A percentile compares a stretch with the other conserved stretches of the same genome.
Evolutionary conservation across 2,797 vertebrate genomes (phyloP).

Genomic region (Myripristis murdjan): DNA sequence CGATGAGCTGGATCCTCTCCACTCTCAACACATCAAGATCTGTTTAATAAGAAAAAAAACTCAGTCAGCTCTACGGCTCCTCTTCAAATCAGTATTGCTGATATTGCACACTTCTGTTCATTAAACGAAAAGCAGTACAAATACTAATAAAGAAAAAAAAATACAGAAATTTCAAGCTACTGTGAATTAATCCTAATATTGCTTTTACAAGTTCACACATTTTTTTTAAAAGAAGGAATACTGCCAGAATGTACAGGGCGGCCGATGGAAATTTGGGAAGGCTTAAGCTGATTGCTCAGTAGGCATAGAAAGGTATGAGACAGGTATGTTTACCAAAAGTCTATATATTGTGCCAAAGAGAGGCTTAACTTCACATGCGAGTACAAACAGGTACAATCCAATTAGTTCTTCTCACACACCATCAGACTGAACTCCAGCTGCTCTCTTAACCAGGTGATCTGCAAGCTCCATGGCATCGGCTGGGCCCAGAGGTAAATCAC

Average conservation of each 20-base stretch:
- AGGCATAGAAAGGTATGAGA: slow-evolving; percentile 24
- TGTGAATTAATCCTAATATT: no score
- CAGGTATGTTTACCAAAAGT: slow-evolving; percentile 61
- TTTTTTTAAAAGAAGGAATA: no score
- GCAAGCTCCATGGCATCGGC: slow-evolving; percentile 99
- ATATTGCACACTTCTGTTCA: neutral
- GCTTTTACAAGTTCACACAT: no score
- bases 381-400: slow-evolving; percentile 24
- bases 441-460: slow-evolving; percentile 97
- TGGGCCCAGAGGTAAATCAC: slow-evolving; percentile 95
- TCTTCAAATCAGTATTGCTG: neutral
- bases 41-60: slow-evolving; percentile 72
- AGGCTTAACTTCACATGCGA: slow-evolving; percentile 26
- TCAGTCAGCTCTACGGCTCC: neutral
- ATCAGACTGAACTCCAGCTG: slow-evolving; percentile 94
- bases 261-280: no score
- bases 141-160: neutral
- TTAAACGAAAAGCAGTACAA: neutral
- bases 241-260: no score
- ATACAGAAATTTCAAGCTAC: neutral
- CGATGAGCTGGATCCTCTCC: slow-evolving; percentile 96
- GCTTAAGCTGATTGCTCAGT: slow-evolving; percentile 16
- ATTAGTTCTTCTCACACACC: slow-evolving; percentile 78
- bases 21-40: slow-evolving; percentile 96
- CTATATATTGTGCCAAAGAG: slow-evolving; percentile 39